Evolutionary conservation across 2,797 vertebrate genomes (phyloP).

Genomic region (Schizopygopsis malacanthus): DNA sequence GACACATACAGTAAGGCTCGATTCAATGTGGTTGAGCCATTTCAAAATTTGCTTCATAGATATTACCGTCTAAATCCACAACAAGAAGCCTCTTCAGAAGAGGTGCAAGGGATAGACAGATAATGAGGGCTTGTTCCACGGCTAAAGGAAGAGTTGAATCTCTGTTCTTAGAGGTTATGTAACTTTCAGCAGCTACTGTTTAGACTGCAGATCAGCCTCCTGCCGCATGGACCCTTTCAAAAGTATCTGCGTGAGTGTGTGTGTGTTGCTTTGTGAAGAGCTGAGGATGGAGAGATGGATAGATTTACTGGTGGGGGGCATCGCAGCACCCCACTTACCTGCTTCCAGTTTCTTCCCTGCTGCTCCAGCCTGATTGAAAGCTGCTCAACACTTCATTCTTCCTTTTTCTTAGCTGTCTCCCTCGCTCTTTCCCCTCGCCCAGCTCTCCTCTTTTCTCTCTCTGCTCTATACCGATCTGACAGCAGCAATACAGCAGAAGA

Average conservation of each 20-base stretch:
- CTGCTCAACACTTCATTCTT: conserved; percentile 44
- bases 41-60: conserved; percentile 12
- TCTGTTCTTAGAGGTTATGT: conserved; percentile 44
- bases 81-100: conserved; percentile 34
- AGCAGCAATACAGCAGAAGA: conserved; percentile 31
- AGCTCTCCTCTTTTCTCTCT: conserved; percentile 28
- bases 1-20: not conserved
- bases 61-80: conserved; percentile 17
- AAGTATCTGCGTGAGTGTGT: conserved; percentile 23
- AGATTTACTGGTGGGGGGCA: conserved; percentile 54
- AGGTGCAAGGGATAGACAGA: conserved; percentile 4
- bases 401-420: not conserved
- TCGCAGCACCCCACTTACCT: conserved; percentile 52
- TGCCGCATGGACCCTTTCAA: conserved; percentile 43
- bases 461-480: conserved; percentile 18
- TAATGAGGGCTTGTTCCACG: conserved; percentile 15
- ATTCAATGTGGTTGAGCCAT: not conserved
- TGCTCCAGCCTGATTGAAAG: conserved; percentile 61
- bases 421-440: conserved; percentile 1
- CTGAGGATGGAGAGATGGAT: conserved; percentile 29
- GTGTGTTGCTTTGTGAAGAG: conserved; percentile 20
- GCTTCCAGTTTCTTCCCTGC: conserved; percentile 54
- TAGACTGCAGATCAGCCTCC: conserved; percentile 40
- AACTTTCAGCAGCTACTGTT: conserved; percentile 48
- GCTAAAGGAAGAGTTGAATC: conserved; percentile 37